Percentiles rank a stretch among this genome's conserved stretches.
Conservation (phyloP, 1,140 invertebrate genomes). For the Diploscapter pachys region DNA sequence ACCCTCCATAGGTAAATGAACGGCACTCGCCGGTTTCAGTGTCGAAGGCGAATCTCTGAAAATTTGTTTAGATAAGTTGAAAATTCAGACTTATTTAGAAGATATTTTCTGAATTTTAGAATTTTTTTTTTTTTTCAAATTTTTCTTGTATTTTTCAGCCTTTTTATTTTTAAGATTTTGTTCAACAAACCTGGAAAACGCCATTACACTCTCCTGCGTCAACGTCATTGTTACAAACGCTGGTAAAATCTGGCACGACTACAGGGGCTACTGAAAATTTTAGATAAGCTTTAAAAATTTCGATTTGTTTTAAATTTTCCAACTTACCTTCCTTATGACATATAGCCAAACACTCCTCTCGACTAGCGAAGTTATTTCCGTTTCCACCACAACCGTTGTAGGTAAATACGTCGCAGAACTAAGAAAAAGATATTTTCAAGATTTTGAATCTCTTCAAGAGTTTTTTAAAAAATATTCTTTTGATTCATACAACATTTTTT, state of each 20-base stretch:
- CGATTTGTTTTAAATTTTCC: not conserved
- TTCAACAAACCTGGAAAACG: constrained; percentile 36
- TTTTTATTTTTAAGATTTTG: constrained; percentile 1
- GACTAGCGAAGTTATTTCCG: constrained; percentile 66
- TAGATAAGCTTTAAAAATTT: not conserved
- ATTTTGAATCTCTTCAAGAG: not conserved
- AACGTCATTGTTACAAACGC: constrained; percentile 46
- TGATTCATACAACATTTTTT: not conserved
- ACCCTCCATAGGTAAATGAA: constrained; percentile 51
- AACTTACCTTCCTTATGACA: constrained; percentile 45
- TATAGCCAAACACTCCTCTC: constrained; percentile 51
- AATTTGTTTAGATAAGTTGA: not conserved
- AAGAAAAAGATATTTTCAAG: not conserved
- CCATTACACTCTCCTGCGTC: constrained; percentile 52
- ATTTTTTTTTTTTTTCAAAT: not conserved
- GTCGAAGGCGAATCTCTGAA: constrained; percentile 48
- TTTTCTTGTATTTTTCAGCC: not conserved
- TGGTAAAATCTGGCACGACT: constrained; percentile 30
- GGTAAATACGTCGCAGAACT: constrained; percentile 69
- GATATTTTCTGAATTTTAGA: not conserved
- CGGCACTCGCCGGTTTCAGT: constrained; percentile 42
- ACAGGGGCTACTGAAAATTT: constrained; percentile 11
- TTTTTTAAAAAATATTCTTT: not conserved
- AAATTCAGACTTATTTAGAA: not conserved
- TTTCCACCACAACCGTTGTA: constrained; percentile 83